Evolutionary conservation across 2,113 vertebrate genomes (phyloP).

Genomic region (Leuciscus idus): DNA sequence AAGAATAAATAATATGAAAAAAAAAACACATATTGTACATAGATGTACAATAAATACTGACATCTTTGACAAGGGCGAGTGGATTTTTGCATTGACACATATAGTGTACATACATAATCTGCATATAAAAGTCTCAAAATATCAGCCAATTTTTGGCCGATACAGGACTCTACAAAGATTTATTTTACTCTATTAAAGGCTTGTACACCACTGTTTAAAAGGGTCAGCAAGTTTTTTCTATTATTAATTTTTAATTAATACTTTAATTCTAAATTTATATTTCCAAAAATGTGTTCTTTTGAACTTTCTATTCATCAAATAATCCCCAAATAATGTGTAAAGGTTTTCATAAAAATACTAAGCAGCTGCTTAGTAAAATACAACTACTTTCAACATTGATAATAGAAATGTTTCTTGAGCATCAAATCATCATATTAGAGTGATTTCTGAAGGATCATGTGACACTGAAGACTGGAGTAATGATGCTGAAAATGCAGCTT

Average conservation of each 20-base stretch:
- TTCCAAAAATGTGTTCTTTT: not conserved
- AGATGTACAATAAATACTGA: not conserved
- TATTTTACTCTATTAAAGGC: too few species aligned
- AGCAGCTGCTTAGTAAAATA: not conserved
- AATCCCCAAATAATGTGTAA: not conserved
- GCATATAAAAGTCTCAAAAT: too few species aligned
- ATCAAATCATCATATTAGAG: not conserved
- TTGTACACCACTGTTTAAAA: too few species aligned
- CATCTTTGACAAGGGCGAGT: not conserved
- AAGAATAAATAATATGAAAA: too few species aligned
- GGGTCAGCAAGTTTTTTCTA: too few species aligned
- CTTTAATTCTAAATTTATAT: too few species aligned
- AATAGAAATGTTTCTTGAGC: not conserved
- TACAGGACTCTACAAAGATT: too few species aligned
- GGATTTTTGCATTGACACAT: not conserved
- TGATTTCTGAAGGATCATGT: slow-evolving; percentile 12
- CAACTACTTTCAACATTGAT: not conserved
- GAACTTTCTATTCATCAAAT: not conserved
- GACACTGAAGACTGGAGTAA: not conserved
- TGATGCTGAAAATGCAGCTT: not conserved
- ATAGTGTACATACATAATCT: too few species aligned
- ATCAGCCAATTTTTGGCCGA: too few species aligned
- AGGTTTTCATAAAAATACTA: not conserved
- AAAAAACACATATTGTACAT: too few species aligned
- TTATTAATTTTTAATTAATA: too few species aligned